A percentile compares a stretch with the other conserved stretches of the same genome.
Evolutionary conservation across 2,797 vertebrate species (phyloP).

Genomic region (Thaleichthys pacificus): DNA sequence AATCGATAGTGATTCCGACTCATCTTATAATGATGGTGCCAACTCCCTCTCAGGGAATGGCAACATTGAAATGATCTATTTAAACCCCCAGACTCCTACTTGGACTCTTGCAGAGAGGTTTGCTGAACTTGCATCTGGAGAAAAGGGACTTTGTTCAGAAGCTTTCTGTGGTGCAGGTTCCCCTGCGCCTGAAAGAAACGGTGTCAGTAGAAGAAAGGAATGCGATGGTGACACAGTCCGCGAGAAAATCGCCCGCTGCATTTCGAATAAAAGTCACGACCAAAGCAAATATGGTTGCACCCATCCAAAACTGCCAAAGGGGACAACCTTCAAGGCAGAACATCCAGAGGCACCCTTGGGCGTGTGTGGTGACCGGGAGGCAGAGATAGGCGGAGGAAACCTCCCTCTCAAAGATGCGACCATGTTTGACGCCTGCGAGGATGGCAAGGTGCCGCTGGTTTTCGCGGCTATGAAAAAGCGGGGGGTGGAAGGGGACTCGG

Average conservation of each 20-base stretch:
- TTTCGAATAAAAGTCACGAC: conserved; percentile 21
- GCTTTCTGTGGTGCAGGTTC: not conserved
- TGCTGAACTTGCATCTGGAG: conserved; percentile 43
- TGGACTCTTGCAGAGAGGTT: conserved; percentile 57
- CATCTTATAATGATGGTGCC: conserved; percentile 3
- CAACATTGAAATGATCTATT: conserved; percentile 50
- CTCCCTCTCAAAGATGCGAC: conserved; percentile 24
- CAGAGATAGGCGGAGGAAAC: conserved; percentile 8
- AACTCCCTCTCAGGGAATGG: conserved; percentile 25
- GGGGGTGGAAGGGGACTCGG: conserved; percentile 44
- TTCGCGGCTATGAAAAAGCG: conserved; percentile 69
- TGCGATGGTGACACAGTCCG: conserved; percentile 6
- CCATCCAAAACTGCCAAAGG: conserved; percentile 25
- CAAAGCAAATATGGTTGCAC: conserved; percentile 16
- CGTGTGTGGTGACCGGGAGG: conserved; percentile 18
- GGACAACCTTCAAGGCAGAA: conserved; percentile 41
- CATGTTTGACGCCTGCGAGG: conserved; percentile 18
- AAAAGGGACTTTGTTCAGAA: not conserved
- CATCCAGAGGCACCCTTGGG: conserved; percentile 9
- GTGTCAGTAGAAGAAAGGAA: conserved; percentile 11
- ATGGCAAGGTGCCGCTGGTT: conserved; percentile 46
- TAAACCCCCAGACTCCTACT: conserved; percentile 62
- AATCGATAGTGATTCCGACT: conserved; percentile 11
- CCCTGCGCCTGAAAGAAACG: not conserved
- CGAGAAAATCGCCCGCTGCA: conserved; percentile 14